Base-by-base conservation (phyloP, 2,113 vertebrate species). In the Nothobranchius furzeri region DNA sequence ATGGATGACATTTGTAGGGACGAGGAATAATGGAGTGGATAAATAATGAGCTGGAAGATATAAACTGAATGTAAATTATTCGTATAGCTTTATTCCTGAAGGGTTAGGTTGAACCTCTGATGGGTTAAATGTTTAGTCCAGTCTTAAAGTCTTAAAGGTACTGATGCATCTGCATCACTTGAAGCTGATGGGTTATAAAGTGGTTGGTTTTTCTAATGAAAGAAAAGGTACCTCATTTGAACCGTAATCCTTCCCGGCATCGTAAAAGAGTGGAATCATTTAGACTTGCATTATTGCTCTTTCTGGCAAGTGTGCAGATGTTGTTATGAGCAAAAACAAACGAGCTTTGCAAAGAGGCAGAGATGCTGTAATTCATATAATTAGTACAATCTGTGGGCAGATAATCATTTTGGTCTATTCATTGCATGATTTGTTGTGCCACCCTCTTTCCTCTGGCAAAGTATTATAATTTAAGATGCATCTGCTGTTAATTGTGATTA, bases 401-500 rank as follows among this genome's bases (percentile, higher is more conserved):
- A 83, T 90, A 81, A 88, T 89, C 68, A 81, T 92, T 92, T 91
- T 91, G 91, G 55, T 75, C 77, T 70, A 79, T 89, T 90, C 81
- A 76, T 82, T 76, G 73, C 73, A 70, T 85, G 75, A 87, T 88
- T 87, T 93, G 85, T 87, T 87, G 86, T 90, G 88, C 81, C 85
- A 89, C 75, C 86, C 73, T 81, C 87, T 88, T 83, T 82, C 82
- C 78, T 84, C 78, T 70, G 52, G 88, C 86, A 84, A 88, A 87
- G 84, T 85, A 89, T 87, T 85, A 89, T 88, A 85, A 92, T 91
- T 88, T 85, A 76, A 87, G 68, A 65, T 81, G 85, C 69, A 88
- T 91, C 89, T 81, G 64, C 24, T 61, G n/a, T 71, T 92, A 93
- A 94, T 93, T 90, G 89, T 93, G 92, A 93, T 92, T 85, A 90